Evolutionary conservation across 2,888 invertebrate genomes (phyloP), one percentile per base, ranked within the genome.

Genomic region (Drosophila testacea): DNA sequence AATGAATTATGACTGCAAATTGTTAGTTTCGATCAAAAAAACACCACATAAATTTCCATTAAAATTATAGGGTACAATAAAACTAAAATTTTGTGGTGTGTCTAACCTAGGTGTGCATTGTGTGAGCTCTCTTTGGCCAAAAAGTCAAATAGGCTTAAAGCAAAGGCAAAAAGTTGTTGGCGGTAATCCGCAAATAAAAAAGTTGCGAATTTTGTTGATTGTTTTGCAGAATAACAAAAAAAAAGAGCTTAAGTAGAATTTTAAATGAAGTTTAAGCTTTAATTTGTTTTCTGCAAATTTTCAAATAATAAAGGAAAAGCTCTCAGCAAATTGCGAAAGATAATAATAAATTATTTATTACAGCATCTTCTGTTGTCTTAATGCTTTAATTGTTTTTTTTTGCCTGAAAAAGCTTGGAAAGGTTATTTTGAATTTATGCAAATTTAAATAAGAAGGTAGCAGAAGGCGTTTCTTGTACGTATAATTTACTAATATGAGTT

Each of bases 1-100:
- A 81, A 83, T 83, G 87, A 83, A 66, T 86, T 83, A 83, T 86
- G 81, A 80, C 69, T 73, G 67, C 57, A 83, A 83, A 83, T 86
- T 83, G 72, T 60, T 69, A 56, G 72, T 67, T 80, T 47, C 34
- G 41, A 30, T 59, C 47, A 59, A 69, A 22, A 22, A 22, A 65
- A 64, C 34, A 66, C 56, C 75, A 57, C 66, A 88, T 79, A 83
- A 85, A 82, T 88, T 76, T 70, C 38, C 28, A 63, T 50, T 52
- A 50, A 82, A 85, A 88, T 85, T 82, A 76, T 67, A 79, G 56
- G 46, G 54, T 42, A 13, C 13, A 52, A 30, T 55, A 55, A 50
- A 63, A 65, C 51, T 48, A 66, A 81, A 81, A 79, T 63, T 46
- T 41, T 34, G 42, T 39, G 63, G 55, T 39, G 51, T 67, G 28